Evolutionary conservation across 2,113 vertebrate species (phyloP), one percentile per base, ranked within the genome.

Genomic region (Telmatochromis sp.): DNA sequence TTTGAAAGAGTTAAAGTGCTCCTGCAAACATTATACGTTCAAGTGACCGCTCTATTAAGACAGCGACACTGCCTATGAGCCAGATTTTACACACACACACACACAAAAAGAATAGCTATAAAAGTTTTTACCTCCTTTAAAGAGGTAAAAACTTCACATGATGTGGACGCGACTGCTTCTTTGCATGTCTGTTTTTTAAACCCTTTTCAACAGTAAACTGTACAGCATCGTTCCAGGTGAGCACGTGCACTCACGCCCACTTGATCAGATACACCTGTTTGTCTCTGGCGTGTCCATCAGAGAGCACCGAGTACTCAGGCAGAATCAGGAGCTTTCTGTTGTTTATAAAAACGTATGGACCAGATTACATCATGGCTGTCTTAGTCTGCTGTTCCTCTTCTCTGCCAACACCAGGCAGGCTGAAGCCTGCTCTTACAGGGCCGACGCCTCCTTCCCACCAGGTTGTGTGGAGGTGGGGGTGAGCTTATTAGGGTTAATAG

Each of bases 31-130:
- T 19, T 23, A 9, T 5, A 42, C 1, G 3, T 42, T 47, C 14
- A 17, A 47, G 40, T 11, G 40, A 45, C 5, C 0, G 5, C n/a
- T 70, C 65, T 9, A 3, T 2, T 6, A 42, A 23, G 12, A 42
- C 3, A 73, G 21, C 4, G 1, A 73, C 9, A 73, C 21, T 10
- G 37, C 7, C 37, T 14, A 13, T 26, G 37, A 26, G 60, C 2
- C 33, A 37, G 19, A n/a, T 37, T 37, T 65, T 6, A 1, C 9
- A 2, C 9, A 3, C 51, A 1, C 1, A 0, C 9, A 1, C 19
- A 0, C 47, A 2, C 13, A 6, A 0, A 23, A 2, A 1, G 10
- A 14, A 45, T 5, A 26, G 63, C 19, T 21, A 1, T 5, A 42
- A 9, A 42, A 2, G 6, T 15, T 9, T 70, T 73, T 21, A 15